Percentiles rank a stretch among this genome's conserved stretches.
Evolutionary conservation across 2,888 invertebrate genomes (phyloP).

Genomic region (Hydroisotoma schaefferi): DNA sequence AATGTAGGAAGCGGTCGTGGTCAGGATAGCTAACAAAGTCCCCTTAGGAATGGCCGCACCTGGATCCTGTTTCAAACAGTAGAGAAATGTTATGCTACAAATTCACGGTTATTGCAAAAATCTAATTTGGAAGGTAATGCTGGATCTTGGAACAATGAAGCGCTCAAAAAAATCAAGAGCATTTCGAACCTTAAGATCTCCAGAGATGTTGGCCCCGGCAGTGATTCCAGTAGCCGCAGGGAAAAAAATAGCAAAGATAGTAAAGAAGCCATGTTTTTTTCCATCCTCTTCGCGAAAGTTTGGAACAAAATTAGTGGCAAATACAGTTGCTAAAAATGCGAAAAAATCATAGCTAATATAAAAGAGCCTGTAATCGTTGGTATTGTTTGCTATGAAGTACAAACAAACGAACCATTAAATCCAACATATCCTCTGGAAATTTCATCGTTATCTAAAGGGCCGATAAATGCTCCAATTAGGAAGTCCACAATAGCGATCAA

Average conservation of each 20-base stretch:
- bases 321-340: slow-evolving; percentile 38
- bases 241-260: slow-evolving; percentile 60
- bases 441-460: slow-evolving; percentile 68
- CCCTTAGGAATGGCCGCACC: slow-evolving; percentile 51
- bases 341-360: neutral
- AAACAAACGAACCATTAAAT: slow-evolving; percentile 65
- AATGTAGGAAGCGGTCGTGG: slow-evolving; percentile 57
- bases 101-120: neutral
- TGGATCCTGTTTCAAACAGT: slow-evolving; percentile 49
- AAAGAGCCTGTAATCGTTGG: neutral
- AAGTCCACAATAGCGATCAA: slow-evolving; percentile 83
- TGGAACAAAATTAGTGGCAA: slow-evolving; percentile 48
- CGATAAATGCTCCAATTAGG: slow-evolving; percentile 78
- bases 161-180: too few species aligned
- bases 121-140: too few species aligned
- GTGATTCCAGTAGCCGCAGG: slow-evolving; percentile 58
- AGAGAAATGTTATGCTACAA: neutral
- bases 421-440: slow-evolving; percentile 81
- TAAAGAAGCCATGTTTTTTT: slow-evolving; percentile 56
- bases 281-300: slow-evolving; percentile 43
- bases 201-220: slow-evolving; percentile 61
- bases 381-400: neutral
- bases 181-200: slow-evolving; percentile 59
- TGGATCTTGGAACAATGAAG: too few species aligned
- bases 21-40: slow-evolving; percentile 58